Base-by-base conservation (phyloP, 1,140 invertebrate species). In the Druon quercuslanigerum region DNA sequence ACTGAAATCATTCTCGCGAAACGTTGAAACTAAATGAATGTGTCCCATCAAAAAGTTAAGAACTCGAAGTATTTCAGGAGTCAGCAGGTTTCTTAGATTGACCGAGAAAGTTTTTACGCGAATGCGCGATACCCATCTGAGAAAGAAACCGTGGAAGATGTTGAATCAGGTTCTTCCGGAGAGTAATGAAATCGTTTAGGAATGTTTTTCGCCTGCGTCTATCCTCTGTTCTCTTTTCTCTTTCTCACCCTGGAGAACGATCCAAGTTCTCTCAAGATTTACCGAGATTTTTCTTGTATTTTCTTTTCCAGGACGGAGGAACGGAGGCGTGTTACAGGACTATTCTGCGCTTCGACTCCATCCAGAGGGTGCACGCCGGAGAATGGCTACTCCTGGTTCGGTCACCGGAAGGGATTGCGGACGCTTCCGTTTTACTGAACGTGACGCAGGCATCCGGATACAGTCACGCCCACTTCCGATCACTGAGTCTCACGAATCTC, bases 331-430 rank as follows among this genome's bases (percentile, higher is more conserved):
- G 93, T 87, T 93, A 92, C 84, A 87, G 90, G 79, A 92, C 92
- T 54, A 88, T 89, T 20, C 85, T 94, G 79, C 92, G 89, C 54
- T 92, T 94, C 79, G 87, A 91, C 75, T 87, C 88, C 54, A 91
- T 94, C 46, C 90, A 91, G 79, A 88, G 88, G 79, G 91, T 92
- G n/a, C 92, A 94, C 85, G 89, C 88, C 6, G 93, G 93, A n/a
- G 93, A 93, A 86, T 92, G 93, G 87, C 82, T 92, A 79, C 88
- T 94, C 77, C 82, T 94, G 76, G 93, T 93, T 14, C 90, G 92
- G 51, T 93, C 93, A 74, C 81, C 90, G 71, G 90, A 92, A 82
- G 93, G 93, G 54, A 89, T 93, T 76, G 91, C 92, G 76, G 93
- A 93, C 79, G 93, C 92, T 77, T 89, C 88, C 71, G 91, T 94